Conservation (phyloP, 2,113 vertebrate species). For the Heterochromis multidens region DNA sequence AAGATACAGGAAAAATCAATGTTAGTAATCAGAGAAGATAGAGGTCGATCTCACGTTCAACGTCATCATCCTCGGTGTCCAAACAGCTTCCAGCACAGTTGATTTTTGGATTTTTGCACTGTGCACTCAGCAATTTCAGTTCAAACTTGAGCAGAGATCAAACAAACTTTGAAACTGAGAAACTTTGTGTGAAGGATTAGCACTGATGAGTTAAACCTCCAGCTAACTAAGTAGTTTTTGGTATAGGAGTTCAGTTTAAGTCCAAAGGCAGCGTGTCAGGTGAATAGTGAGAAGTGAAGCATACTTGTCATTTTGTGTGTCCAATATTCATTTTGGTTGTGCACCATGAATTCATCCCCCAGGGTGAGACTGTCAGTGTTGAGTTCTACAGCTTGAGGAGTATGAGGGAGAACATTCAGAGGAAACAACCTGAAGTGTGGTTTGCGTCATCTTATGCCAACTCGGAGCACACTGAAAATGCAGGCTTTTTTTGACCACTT, state of each 20-base stretch:
- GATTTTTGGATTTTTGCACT: neutral
- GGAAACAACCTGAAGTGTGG: neutral
- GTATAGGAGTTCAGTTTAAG: no score
- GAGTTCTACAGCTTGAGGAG: no score
- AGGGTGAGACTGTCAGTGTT: no score
- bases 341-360: no score
- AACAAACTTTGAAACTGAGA: neutral
- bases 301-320: no score
- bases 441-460: no score
- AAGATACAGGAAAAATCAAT: neutral
- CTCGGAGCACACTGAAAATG: neutral
- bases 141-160: neutral
- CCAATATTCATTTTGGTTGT: no score
- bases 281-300: no score
- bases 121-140: neutral
- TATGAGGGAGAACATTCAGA: neutral
- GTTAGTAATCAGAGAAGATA: neutral
- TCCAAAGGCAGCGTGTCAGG: no score
- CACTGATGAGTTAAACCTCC: neutral
- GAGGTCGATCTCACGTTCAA: neutral
- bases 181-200: neutral
- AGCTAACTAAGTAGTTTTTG: no score
- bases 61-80: neutral
- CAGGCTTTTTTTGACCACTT: neutral
- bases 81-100: neutral